Evolutionary conservation across 2,113 vertebrate species (phyloP), one percentile per base, ranked within the genome.

Genomic region (Urocitellus parryii): DNA sequence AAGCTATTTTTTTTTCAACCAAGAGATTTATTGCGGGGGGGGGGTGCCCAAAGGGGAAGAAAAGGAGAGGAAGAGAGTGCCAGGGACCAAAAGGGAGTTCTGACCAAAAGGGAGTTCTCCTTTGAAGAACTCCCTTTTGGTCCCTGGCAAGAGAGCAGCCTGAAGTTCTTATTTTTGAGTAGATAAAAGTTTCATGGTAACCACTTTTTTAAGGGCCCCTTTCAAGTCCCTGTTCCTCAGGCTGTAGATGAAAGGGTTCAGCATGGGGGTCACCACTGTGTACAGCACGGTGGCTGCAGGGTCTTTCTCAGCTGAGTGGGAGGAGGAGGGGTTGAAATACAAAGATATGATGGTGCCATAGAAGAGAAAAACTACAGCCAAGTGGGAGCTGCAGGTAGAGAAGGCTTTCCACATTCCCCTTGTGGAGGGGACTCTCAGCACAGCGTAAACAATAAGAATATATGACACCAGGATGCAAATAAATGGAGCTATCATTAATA

Each of bases 191-290:
- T 39, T 95, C 51, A 68, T 58, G 29, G 79, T 68, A 89, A 96
- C 13, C 65, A 82, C 70, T 81, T 94, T 98, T 22, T 34, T 34
- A 18, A 98, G 65, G 29, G 97, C 97, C 74, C 58, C 9, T 63
- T 97, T 97, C 11, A 98, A n/a, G 27, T 97, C 98, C 95, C n/a
- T 91, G 87, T 98, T 98, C 94, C 98, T 96, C 78, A 98, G 70
- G 22, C 97, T 97, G 90, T 98, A 98, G 86, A 98, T 98, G 11
- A 98, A 78, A n/a, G 97, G 97, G 29, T 98, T 98, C 25, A 98
- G 82, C 91, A 98, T 87, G 0, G 98, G 98, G 0, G 98, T 98
- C 94, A 98, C 89, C 87, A 98, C 97, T 25, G 96, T 98, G 6
- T 97, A 98, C 67, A 98, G 70, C 97, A 98, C 97, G 24, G 98